Conservation (phyloP, 37 sponge, comb jelly and placozoan genomes). For the Ephydatia muelleri region DNA sequence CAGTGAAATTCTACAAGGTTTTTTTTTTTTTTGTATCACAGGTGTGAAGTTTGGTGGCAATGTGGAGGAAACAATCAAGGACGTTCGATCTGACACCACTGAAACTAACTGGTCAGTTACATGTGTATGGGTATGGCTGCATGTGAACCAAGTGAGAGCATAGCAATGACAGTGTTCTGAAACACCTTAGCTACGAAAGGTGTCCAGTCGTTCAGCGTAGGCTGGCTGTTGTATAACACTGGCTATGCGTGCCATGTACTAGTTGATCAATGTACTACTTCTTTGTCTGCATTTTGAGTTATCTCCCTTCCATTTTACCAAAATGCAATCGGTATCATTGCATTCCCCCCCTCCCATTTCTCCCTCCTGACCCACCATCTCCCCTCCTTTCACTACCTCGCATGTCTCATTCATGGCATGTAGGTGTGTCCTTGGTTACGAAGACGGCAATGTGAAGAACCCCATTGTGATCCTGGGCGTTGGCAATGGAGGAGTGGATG, state of each 20-base stretch:
- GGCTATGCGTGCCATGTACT: too few species aligned
- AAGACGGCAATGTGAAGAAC: conserved; percentile 60
- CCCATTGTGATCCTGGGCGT: conserved; percentile 51
- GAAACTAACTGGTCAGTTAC: conserved; percentile 56
- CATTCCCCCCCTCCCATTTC: neutral
- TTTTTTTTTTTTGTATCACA: neutral
- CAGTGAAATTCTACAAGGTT: neutral
- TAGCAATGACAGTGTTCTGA: too few species aligned
- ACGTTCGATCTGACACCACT: conserved; percentile 58
- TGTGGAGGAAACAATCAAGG: conserved; percentile 60
- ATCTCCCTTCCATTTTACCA: too few species aligned
- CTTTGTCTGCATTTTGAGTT: too few species aligned
- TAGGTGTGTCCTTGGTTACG: conserved; percentile 76
- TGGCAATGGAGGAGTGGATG: conserved; percentile 38
- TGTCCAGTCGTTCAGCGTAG: too few species aligned
- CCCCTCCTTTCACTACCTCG: neutral
- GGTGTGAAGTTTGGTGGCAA: conserved; percentile 55
- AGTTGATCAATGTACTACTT: too few species aligned
- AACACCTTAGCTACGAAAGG: too few species aligned
- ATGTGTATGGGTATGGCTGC: neutral
- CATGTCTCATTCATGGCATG: neutral
- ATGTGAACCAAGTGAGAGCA: too few species aligned
- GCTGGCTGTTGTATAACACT: too few species aligned
- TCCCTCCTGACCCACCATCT: neutral
- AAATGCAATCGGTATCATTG: too few species aligned